These are phyloP conservation scores for Tragelaphus buxtoni DNA, from an alignment of 2,113 vertebrate species.

Conservation along the genomic window DNA sequence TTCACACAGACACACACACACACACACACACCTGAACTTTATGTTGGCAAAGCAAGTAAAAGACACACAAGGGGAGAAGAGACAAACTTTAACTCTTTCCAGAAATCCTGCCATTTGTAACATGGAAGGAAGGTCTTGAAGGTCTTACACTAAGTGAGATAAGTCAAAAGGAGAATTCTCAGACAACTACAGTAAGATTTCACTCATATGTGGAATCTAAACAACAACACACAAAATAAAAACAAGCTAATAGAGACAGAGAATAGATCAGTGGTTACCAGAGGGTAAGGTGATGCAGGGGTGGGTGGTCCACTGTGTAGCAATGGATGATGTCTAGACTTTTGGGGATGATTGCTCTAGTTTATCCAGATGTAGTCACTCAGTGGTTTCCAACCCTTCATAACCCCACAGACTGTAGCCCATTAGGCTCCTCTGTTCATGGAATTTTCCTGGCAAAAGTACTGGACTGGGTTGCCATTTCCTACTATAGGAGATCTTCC, in stretches of 20 bases:
- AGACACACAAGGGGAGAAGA: neutral
- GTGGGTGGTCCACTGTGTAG: neutral
- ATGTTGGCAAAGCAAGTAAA: neutral
- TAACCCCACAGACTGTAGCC: neutral
- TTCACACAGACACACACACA: neutral
- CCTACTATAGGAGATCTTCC: neutral
- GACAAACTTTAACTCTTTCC: neutral
- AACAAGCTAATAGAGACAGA: neutral
- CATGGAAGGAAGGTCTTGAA: neutral
- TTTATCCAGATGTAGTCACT: neutral
- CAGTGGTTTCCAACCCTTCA: rapidly evolving
- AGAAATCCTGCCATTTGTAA: neutral
- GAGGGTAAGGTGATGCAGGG: neutral
- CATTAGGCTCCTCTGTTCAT: neutral
- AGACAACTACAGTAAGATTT: neutral
- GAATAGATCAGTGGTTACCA: neutral
- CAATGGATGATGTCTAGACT: neutral
- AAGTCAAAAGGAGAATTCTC: neutral
- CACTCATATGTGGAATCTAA: neutral
- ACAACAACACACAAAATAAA: neutral
- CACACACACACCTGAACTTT: neutral
- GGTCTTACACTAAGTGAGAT: neutral
- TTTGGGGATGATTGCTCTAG: neutral
- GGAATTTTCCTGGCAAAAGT: neutral
- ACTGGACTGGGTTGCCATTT: neutral